Evolutionary conservation across 1,140 invertebrate genomes (phyloP), one percentile per base, ranked within the genome.

Genomic region (Lepidotrigona ventralis): DNA sequence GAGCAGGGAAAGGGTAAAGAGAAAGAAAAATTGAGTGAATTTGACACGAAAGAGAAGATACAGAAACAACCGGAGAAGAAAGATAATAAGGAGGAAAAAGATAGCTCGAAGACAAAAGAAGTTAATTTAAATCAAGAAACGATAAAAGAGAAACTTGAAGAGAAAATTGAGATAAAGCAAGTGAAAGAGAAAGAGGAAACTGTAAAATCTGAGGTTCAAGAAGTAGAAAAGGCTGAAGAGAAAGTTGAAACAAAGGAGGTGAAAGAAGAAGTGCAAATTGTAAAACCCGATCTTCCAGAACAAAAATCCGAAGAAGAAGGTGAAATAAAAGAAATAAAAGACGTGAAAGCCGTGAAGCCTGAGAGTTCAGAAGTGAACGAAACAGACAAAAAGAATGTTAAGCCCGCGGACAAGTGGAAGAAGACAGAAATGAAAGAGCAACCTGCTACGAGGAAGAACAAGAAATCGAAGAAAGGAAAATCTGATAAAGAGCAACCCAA

Each of bases 391-490:
- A 64, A 74, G 46, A 66, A 85, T 26, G 12, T 53, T n/a, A 23
- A 76, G 21, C 46, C n/a, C 21, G 8, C 23, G 51, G 80, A 29
- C n/a, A n/a, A n/a, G n/a, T 23, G n/a, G 9, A 87, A 15, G 12
- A 85, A 89, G 63, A 14, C 39, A 3, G 74, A 68, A 29, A 17
- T 21, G 8, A 75, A 80, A 4, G 33, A 83, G 19, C 46, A 68
- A 54, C 1, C 66, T 69, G 33, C 60, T 53, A 51, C 63, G 12
- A 83, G 56, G 29, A 88, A 66, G 19, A 76, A 23, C 58, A 88
- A 83, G 3, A 82, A 68, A 11, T 80, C 72, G 0, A 88, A 85
- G n/a, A 87, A 68, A 46, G 81, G 74, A 17, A 85, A 81, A 23
- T 15, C 75, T 21, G 29, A 56, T 17, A 88, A 88, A 46, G 69